These are phyloP conservation scores for Cygnus atratus DNA, from an alignment of 2,113 vertebrate species.

Conservation along the genomic window DNA sequence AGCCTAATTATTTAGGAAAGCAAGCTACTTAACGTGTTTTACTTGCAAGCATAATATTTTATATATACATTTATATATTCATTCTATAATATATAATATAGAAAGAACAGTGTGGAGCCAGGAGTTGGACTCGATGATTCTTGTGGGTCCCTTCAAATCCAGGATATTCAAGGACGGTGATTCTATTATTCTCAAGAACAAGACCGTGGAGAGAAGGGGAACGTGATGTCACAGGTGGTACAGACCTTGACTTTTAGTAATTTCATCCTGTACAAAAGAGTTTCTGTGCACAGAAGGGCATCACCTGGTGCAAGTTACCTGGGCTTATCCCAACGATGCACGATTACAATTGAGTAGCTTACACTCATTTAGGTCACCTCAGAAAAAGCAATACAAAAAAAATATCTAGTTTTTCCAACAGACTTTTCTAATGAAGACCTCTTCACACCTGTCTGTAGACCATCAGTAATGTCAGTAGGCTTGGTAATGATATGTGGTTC, in stretches of 20 bases:
- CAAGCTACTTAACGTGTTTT: background rate
- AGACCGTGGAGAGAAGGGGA: fast-evolving
- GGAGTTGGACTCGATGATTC: background rate
- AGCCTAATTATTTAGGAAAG: background rate
- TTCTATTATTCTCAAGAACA: background rate
- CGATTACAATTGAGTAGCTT: fast-evolving
- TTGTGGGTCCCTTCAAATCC: background rate
- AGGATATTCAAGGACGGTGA: background rate
- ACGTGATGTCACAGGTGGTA: background rate
- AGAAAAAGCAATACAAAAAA: background rate
- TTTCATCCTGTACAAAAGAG: background rate
- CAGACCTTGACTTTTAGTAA: background rate
- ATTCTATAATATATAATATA: background rate
- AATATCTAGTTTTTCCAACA: too few species aligned
- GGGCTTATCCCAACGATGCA: fast-evolving
- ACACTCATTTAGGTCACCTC: background rate
- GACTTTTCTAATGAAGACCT: background rate
- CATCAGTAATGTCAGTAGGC: background rate
- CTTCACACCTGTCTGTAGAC: background rate
- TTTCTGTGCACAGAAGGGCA: background rate
- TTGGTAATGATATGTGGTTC: background rate
- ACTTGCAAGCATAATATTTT: background rate
- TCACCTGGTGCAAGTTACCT: background rate
- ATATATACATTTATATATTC: too few species aligned
- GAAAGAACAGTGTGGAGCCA: background rate